These are phyloP conservation scores for Hermodice carunculata DNA, from an alignment of 2,888 invertebrate species.

Conservation along the genomic window DNA sequence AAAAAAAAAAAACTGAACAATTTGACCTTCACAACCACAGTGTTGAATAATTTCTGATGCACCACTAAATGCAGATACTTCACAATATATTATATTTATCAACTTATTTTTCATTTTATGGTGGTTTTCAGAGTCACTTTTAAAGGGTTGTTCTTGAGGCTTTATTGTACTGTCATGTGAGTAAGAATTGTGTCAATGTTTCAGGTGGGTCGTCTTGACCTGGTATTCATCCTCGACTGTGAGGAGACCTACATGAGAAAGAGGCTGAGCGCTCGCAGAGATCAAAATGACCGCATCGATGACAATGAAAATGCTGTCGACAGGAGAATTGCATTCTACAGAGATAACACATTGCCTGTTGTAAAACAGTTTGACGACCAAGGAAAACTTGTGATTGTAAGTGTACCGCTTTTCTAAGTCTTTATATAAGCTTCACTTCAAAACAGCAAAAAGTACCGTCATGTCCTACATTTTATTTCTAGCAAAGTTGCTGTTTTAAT, in stretches of 20 bases:
- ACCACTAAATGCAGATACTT: too few relatives aligned
- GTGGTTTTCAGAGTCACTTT: too few relatives aligned
- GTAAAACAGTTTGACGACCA: constrained; percentile 44
- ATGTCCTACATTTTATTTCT: too few relatives aligned
- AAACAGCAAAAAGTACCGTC: too few relatives aligned
- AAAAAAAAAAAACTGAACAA: too few relatives aligned
- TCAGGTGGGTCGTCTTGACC: constrained; percentile 44
- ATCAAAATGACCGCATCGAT: constrained; percentile 30
- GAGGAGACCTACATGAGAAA: constrained; percentile 37
- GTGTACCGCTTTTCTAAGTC: constrained; percentile 9
- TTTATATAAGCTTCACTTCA: neutral
- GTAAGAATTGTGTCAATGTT: too few relatives aligned
- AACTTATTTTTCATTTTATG: too few relatives aligned
- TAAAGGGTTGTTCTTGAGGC: too few relatives aligned
- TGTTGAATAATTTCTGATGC: too few relatives aligned
- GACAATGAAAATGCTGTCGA: constrained; percentile 40
- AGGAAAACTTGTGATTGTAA: constrained; percentile 43
- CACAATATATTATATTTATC: too few relatives aligned
- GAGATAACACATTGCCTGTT: constrained; percentile 43
- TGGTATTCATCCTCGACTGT: constrained; percentile 49
- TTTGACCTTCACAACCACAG: too few relatives aligned
- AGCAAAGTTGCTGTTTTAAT: neutral
- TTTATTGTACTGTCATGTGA: too few relatives aligned
- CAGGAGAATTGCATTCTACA: constrained; percentile 39
- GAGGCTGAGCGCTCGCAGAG: constrained; percentile 29